Conservation (phyloP, 2,797 vertebrate species). For the Halcyon leucocephala region DNA sequence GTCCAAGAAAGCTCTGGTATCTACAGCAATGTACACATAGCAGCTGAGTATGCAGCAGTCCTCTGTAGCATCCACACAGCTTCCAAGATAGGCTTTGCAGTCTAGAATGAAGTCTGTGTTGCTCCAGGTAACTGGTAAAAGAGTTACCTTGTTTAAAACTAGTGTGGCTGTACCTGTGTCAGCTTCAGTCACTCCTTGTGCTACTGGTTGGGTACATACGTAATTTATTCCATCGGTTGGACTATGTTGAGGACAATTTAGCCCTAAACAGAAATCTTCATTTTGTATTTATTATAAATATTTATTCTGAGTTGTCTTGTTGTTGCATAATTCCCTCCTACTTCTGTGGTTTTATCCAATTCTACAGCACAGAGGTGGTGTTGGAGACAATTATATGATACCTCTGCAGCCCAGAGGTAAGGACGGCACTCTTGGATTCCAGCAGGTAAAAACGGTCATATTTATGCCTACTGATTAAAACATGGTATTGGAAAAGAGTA, state of each 20-base stretch:
- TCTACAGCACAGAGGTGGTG: background rate
- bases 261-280: background rate
- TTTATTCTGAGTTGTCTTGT: background rate
- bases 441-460: background rate
- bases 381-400: background rate
- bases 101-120: background rate
- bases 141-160: background rate
- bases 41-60: background rate
- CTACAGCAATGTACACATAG: background rate
- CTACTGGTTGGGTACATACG: background rate
- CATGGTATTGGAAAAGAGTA: background rate
- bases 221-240: background rate
- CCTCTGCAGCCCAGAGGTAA: background rate
- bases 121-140: background rate
- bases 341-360: background rate
- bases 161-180: background rate
- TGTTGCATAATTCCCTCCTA: background rate
- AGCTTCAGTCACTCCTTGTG: background rate
- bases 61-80: background rate
- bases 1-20: background rate
- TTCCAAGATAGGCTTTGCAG: background rate
- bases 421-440: background rate
- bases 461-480: constrained; percentile 34
- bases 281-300: background rate
- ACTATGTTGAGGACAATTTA: background rate